Evolutionary conservation across 2,797 vertebrate genomes (phyloP).

Genomic region (Passerculus sandwichensis): DNA sequence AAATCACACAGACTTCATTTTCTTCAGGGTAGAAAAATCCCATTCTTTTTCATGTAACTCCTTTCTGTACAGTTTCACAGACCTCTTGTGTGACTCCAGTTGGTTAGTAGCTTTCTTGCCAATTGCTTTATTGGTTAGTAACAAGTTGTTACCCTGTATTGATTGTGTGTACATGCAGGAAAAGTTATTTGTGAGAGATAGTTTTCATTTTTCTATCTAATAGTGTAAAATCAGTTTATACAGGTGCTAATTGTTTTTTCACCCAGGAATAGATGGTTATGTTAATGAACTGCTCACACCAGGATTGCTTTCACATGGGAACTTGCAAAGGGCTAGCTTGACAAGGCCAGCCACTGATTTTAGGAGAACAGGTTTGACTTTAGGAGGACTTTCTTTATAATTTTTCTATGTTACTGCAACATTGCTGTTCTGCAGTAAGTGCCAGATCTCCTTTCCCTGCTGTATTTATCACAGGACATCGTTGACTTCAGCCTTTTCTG

Average conservation of each 20-base stretch:
- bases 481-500: not conserved
- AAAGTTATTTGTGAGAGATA: not conserved
- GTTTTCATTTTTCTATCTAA: not conserved
- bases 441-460: not conserved
- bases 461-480: not conserved
- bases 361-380: fast-evolving
- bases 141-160: not conserved
- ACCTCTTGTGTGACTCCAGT: not conserved
- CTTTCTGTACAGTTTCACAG: not conserved
- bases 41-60: not conserved
- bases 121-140: not conserved
- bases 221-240: not conserved
- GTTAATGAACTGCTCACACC: not conserved
- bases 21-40: not conserved
- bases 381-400: not conserved
- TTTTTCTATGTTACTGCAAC: not conserved
- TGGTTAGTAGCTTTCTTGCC: not conserved
- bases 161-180: not conserved
- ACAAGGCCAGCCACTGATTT: not conserved
- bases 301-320: not conserved
- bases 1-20: not conserved
- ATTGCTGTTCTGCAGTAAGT: not conserved
- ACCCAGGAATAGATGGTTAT: not conserved
- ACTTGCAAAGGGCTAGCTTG: not conserved
- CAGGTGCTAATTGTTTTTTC: not conserved